These are phyloP conservation scores for Scaptomyza hsui DNA, from an alignment of 1,140 invertebrate species.

Conservation along the genomic window DNA sequence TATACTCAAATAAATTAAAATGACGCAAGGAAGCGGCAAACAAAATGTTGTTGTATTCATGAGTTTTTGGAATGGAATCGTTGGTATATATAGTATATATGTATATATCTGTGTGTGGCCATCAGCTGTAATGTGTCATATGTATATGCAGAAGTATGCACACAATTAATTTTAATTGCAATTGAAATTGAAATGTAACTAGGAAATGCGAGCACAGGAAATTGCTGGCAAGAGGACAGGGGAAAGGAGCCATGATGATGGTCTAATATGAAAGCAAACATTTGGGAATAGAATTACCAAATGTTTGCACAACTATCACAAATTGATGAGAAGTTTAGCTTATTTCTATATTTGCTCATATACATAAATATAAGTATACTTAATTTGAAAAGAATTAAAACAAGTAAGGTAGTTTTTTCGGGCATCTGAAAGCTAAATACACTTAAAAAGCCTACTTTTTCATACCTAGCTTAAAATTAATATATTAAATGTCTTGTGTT, in stretches of 20 bases:
- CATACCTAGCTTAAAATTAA: no score
- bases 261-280: constrained; percentile 37
- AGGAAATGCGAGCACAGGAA: constrained; percentile 53
- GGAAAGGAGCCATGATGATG: not conserved
- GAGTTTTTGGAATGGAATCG: constrained; percentile 15
- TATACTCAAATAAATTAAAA: constrained; percentile 82
- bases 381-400: no score
- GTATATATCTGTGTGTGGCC: constrained; percentile 12
- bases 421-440: no score
- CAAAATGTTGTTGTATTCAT: constrained; percentile 32
- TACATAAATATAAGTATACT: not conserved
- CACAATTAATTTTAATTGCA: constrained; percentile 81
- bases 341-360: not conserved
- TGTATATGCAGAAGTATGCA: constrained; percentile 33
- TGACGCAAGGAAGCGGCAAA: constrained; percentile 51
- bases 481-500: no score
- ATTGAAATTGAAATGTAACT: constrained; percentile 72
- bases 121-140: constrained; percentile 39
- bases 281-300: constrained; percentile 47
- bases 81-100: not conserved
- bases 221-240: constrained; percentile 19
- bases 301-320: constrained; percentile 39
- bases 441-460: no score
- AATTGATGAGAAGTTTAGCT: constrained; percentile 33
- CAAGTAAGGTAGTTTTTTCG: no score